Conservation (phyloP, 2,113 vertebrate genomes). For the Anser brachyrhynchus region DNA sequence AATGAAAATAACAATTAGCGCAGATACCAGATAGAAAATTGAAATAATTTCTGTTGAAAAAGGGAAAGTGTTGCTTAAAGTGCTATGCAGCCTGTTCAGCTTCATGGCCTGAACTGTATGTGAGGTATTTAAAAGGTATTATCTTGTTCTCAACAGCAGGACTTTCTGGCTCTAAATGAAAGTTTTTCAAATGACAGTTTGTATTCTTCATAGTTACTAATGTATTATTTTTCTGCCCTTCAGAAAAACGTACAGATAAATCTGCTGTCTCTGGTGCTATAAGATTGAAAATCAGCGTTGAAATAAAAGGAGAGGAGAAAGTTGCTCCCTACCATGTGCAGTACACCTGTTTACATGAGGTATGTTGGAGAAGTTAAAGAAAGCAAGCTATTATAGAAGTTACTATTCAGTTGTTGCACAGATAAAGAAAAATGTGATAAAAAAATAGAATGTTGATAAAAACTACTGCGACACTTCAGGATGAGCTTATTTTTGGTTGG, state of each 20-base stretch:
- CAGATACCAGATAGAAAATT: not conserved
- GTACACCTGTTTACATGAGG: slow-evolving; percentile 98
- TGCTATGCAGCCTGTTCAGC: too few species aligned
- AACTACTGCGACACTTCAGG: not conserved
- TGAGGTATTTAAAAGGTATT: not conserved
- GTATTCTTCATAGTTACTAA: not conserved
- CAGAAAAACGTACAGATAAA: slow-evolving; percentile 97
- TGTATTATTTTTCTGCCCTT: not conserved
- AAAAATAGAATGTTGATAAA: not conserved
- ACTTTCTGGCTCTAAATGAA: not conserved
- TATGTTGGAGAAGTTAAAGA: slow-evolving; percentile 49
- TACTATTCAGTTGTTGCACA: not conserved
- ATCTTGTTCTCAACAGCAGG: not conserved
- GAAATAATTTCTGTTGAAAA: not conserved
- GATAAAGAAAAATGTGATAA: not conserved
- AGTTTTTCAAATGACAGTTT: not conserved
- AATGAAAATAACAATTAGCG: not conserved
- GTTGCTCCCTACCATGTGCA: slow-evolving; percentile 95
- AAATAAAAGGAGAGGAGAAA: slow-evolving; percentile 97
- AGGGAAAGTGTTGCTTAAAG: not conserved
- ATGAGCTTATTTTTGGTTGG: not conserved
- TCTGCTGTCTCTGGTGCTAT: slow-evolving; percentile 96
- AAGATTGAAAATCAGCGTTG: slow-evolving; percentile 94
- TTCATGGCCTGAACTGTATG: not conserved
- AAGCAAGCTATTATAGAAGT: not conserved